Conservation (phyloP, 2,113 vertebrate genomes). For the Peucedramus taeniatus region DNA sequence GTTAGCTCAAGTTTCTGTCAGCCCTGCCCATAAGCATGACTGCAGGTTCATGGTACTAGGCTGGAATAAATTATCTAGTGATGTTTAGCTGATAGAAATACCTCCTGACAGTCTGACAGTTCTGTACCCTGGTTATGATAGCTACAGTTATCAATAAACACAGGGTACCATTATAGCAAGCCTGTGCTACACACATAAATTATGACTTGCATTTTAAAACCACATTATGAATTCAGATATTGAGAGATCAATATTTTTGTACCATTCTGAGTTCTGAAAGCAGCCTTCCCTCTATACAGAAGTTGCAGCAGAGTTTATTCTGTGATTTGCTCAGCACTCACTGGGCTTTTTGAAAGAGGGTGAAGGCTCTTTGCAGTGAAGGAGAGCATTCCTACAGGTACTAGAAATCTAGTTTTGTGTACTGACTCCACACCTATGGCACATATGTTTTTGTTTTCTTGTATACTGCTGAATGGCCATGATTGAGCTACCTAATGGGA, state of each 20-base stretch:
- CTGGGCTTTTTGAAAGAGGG: background rate
- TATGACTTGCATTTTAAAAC: background rate
- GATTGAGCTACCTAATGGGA: background rate
- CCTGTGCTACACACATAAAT: background rate
- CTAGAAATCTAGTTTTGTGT: background rate
- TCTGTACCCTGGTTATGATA: background rate
- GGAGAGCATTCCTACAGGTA: background rate
- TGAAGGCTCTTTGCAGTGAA: background rate
- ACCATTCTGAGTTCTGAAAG: background rate
- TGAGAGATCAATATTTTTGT: background rate
- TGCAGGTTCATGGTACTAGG: background rate
- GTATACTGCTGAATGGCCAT: rapidly evolving
- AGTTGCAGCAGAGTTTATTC: background rate
- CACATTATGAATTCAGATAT: background rate
- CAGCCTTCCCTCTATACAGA: background rate
- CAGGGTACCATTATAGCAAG: background rate
- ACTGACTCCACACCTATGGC: background rate
- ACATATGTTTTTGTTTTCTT: background rate
- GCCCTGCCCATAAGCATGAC: background rate
- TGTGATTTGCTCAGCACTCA: background rate
- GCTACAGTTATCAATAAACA: background rate
- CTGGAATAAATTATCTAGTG: background rate
- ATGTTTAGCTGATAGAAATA: background rate
- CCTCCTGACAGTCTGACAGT: background rate
- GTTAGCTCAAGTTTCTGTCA: background rate